These are phyloP conservation scores for Oreochromis niloticus DNA, from an alignment of 2,113 vertebrate genomes.

Conservation along the genomic window DNA sequence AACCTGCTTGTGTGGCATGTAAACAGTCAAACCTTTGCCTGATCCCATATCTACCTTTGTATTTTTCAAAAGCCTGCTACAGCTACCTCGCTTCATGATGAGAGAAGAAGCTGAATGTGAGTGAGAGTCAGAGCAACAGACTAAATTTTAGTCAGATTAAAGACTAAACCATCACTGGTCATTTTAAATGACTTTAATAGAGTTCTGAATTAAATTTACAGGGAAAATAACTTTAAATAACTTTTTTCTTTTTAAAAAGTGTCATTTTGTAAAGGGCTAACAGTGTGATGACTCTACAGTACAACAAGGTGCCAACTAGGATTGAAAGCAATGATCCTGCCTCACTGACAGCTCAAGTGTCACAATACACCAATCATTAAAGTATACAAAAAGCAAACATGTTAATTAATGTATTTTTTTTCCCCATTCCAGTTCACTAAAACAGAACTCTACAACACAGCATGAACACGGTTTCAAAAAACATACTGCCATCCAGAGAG, in stretches of 20 bases:
- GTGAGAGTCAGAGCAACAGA: not conserved
- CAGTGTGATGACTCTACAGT: conserved; percentile 48
- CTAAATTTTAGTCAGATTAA: not conserved
- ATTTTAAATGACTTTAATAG: not conserved
- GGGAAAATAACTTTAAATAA: not conserved
- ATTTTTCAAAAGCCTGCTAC: not conserved
- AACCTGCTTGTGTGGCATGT: not conserved
- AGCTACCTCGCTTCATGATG: not conserved
- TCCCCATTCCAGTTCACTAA: not conserved
- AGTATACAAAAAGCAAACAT: conserved; percentile 24
- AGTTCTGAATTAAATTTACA: not conserved
- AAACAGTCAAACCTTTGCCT: not conserved
- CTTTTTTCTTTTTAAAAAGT: not conserved
- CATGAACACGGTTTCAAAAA: not conserved
- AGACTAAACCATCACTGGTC: not conserved
- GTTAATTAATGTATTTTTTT: not conserved
- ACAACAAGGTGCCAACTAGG: conserved; percentile 20
- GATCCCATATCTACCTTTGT: not conserved
- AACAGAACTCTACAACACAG: conserved; percentile 26
- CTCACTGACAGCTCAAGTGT: not conserved
- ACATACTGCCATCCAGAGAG: not conserved
- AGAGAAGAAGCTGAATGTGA: not conserved
- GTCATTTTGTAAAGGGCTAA: not conserved
- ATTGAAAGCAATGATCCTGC: not conserved
- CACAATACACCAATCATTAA: conserved; percentile 27